Percentiles rank a stretch among this genome's conserved stretches.
Conservation (phyloP, 2,888 invertebrate species). For the Clivina fossor region DNA sequence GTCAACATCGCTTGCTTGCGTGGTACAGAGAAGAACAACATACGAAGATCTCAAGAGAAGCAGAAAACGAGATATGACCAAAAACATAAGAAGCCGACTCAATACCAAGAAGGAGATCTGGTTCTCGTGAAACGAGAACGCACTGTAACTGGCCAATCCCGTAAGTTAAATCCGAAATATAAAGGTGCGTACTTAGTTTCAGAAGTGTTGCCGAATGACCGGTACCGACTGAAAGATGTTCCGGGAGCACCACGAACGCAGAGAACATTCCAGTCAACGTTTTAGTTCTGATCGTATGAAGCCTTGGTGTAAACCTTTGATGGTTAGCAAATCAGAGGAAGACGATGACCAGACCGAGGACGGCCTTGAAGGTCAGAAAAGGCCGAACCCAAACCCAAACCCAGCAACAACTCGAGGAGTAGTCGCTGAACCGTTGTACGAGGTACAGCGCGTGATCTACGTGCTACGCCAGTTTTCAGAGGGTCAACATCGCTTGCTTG, state of each 20-base stretch:
- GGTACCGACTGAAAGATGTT: slow-evolving; percentile 41
- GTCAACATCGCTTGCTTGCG: slow-evolving; percentile 1
- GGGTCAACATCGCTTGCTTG: neutral
- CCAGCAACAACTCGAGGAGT: no score
- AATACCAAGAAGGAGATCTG: slow-evolving; percentile 23
- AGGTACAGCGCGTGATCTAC: no score
- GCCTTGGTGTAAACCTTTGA: slow-evolving; percentile 35
- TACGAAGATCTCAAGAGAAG: slow-evolving; percentile 5
- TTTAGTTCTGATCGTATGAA: slow-evolving; percentile 38
- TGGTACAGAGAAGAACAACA: slow-evolving; percentile 11
- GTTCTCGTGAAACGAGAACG: slow-evolving; percentile 33
- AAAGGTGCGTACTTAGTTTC: slow-evolving; percentile 39
- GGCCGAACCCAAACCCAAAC: no score
- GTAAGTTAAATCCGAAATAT: slow-evolving; percentile 39
- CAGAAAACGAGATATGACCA: slow-evolving; percentile 23
- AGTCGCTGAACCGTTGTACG: no score
- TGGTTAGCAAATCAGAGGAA: no score
- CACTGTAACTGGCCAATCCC: slow-evolving; percentile 34
- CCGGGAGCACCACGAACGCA: slow-evolving; percentile 36
- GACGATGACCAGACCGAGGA: neutral
- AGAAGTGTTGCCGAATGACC: slow-evolving; percentile 36
- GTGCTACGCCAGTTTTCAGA: no score
- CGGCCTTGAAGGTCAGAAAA: no score
- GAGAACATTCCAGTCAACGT: slow-evolving; percentile 37
- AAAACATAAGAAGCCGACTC: slow-evolving; percentile 12